These are phyloP conservation scores for Odobenus rosmarus DNA, from an alignment of 2,113 vertebrate species.

Conservation along the genomic window DNA sequence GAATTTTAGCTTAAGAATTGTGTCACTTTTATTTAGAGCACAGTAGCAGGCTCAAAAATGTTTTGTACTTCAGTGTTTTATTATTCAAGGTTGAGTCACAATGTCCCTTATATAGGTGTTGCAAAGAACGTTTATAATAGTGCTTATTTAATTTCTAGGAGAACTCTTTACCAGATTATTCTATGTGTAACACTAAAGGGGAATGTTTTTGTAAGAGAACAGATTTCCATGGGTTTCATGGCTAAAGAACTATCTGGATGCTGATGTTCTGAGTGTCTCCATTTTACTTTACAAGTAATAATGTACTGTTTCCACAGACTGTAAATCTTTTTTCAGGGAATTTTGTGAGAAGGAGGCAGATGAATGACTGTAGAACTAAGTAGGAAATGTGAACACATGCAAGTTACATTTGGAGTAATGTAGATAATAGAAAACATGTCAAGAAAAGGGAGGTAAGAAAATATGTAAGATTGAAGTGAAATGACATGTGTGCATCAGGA, in stretches of 20 bases:
- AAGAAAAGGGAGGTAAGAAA: background rate
- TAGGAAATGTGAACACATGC: background rate
- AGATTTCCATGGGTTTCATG: background rate
- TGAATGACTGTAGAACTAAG: background rate
- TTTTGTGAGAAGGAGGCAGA: background rate
- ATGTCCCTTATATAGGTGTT: background rate
- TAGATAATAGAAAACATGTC: background rate
- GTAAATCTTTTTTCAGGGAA: background rate
- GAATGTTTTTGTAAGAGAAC: background rate
- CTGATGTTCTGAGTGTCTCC: background rate
- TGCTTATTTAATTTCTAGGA: background rate
- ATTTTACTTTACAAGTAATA: background rate
- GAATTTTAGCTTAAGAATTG: background rate
- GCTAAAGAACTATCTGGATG: background rate
- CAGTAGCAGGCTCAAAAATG: background rate
- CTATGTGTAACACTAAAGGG: background rate
- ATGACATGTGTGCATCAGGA: fast-evolving
- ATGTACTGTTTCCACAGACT: background rate
- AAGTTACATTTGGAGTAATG: background rate
- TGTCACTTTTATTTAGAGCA: background rate
- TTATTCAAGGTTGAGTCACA: background rate
- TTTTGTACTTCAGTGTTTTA: background rate
- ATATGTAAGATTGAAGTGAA: background rate
- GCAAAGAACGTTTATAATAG: background rate
- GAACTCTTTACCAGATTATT: background rate